Evolutionary conservation across 2,113 vertebrate species (phyloP), one percentile per base, ranked within the genome.

Genomic region (Madoqua kirkii): DNA sequence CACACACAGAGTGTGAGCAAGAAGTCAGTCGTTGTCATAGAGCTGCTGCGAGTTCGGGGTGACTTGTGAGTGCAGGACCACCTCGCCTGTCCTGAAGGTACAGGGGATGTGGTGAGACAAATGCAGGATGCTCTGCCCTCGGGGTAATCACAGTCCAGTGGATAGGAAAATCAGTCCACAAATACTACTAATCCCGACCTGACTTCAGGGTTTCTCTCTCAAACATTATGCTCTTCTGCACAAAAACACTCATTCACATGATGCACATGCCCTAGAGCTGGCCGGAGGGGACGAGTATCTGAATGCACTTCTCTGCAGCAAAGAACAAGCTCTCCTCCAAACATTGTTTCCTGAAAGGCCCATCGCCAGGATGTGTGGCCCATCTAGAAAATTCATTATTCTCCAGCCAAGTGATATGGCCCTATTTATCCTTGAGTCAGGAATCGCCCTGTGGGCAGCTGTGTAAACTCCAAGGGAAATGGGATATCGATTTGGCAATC

Each of bases 401-500:
- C 88, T 89, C 59, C 79, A 71, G 60, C 52, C 1, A 0, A n/a
- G 43, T 7, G 64, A 54, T 83, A 71, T 21, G 40, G 91, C 62
- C 55, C 91, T 91, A 94, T 96, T 95, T 52, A 97, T 97, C 95
- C 93, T 94, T 8, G 25, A 92, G 76, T 95, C 97, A 96, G 93
- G 94, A 96, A 89, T 93, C 84, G 0, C 95, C 97, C 97, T 96
- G 94, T 94, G 88, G 98, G 95, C 93, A 93, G 88, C 94, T 97
- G 64, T 88, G 90, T 83, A 96, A 97, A 97, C 97, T 97, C 88
- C 91, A 67, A 96, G 88, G 96, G 81, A 98, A 97, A 97, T 97
- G 93, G 97, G 43, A 93, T 97, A 98, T 98, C 17, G 55, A 98
- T 97, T 78, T 92, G 93, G 93, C 93, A 94, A 14, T 95, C 76